Percentiles rank a stretch among this genome's conserved stretches.
Evolutionary conservation across 2,113 vertebrate species (phyloP).

Genomic region (Ctenomys sociabilis): DNA sequence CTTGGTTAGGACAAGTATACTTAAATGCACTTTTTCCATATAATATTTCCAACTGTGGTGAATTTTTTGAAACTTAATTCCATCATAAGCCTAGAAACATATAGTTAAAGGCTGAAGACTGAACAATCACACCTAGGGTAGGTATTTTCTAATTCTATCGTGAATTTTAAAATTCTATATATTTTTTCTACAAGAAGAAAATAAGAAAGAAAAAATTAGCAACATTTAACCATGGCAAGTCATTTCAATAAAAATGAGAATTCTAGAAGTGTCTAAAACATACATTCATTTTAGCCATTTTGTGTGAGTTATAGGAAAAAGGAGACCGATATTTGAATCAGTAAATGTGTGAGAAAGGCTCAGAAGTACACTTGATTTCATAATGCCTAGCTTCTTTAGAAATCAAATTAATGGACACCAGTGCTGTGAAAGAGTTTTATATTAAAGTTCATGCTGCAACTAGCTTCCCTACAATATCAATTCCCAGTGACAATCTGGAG

Average conservation of each 20-base stretch:
- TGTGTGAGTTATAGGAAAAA: not conserved
- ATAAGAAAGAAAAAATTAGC: not conserved
- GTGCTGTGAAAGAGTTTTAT: conserved; percentile 71
- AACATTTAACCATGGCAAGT: not conserved
- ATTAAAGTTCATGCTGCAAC: conserved; percentile 72
- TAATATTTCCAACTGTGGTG: not conserved
- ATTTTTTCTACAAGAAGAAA: conserved; percentile 16
- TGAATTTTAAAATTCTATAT: not conserved
- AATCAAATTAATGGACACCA: conserved; percentile 67
- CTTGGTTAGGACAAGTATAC: not conserved
- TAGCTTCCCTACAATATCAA: conserved; percentile 77
- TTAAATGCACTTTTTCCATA: not conserved
- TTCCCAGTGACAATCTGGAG: conserved; percentile 78
- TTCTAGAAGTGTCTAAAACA: conserved; percentile 51
- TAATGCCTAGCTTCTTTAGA: conserved; percentile 14
- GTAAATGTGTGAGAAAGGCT: conserved; percentile 50
- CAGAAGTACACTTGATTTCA: conserved; percentile 39
- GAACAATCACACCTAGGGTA: not conserved
- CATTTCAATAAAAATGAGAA: conserved; percentile 39
- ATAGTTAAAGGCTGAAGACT: not conserved
- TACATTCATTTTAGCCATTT: conserved; percentile 1
- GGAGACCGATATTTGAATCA: not conserved
- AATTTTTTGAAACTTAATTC: not conserved
- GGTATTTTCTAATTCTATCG: conserved; percentile 3
- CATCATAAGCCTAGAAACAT: not conserved